Evolutionary conservation across 2,888 invertebrate genomes (phyloP).

Genomic region (Exephanes ischioxanthus): DNA sequence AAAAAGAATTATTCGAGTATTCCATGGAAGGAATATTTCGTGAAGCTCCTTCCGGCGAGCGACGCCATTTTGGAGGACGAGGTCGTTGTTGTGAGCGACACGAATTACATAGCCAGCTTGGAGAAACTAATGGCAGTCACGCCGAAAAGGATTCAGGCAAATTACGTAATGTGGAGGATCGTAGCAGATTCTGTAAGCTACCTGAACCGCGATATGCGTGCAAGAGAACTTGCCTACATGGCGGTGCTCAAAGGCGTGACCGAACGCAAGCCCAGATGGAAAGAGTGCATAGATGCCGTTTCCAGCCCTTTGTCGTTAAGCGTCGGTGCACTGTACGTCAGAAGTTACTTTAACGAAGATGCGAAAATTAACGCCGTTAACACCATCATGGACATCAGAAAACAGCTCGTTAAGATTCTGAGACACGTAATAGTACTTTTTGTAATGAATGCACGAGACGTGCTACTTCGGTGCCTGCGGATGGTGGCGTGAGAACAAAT

Average conservation of each 20-base stretch:
- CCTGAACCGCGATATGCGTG: constrained; percentile 91
- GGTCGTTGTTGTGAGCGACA: constrained; percentile 92
- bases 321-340: constrained; percentile 94
- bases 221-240: constrained; percentile 92
- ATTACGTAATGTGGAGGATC: constrained; percentile 97
- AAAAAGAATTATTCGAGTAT: constrained; percentile 91
- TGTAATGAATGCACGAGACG: no score
- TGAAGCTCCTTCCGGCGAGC: constrained; percentile 90
- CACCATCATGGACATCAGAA: constrained; percentile 94
- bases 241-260: constrained; percentile 93
- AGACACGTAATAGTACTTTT: constrained; percentile 85
- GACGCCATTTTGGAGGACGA: constrained; percentile 88
- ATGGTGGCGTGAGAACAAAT: no score
- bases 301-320: constrained; percentile 91
- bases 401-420: constrained; percentile 93
- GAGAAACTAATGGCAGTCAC: constrained; percentile 87
- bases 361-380: constrained; percentile 93
- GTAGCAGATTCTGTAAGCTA: constrained; percentile 93
- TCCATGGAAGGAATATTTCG: constrained; percentile 94
- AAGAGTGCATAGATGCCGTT: constrained; percentile 94
- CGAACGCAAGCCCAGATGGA: constrained; percentile 95
- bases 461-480: no score
- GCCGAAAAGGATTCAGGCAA: constrained; percentile 90
- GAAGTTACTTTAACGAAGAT: constrained; percentile 94
- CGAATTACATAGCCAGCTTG: constrained; percentile 90